Evolutionary conservation across 2,797 vertebrate species (phyloP), one percentile per base, ranked within the genome.

Genomic region (Gadopsis marmoratus): DNA sequence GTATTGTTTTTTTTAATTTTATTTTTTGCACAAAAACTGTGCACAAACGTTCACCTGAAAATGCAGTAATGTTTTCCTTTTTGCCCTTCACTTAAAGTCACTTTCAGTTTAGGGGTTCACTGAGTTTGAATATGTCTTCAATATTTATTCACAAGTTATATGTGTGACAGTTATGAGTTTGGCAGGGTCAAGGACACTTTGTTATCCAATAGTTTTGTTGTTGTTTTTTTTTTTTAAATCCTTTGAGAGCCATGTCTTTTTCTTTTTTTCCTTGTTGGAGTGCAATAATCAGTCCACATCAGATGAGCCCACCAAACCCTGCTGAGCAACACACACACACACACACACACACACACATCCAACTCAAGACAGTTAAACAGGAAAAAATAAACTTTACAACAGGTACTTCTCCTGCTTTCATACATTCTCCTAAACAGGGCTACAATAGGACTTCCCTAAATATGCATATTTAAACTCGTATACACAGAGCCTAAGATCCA

Each of bases 211-310:
- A 79, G 63, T 83, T 87, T 72, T 80, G 47, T 84, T 68, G 66
- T 70, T 83, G 61, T 81, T 89, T 53, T 73, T 67, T 56, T 41
- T 55, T 55, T 71, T 64, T 74, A 31, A 4, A 74, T 77, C 79
- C 73, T 91, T 89, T 72, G 43, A 92, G 93, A 95, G 93, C 93
- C 93, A 95, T 95, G 88, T 84, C 35, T 73, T 80, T 55, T 73
- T 74, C 68, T 56, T 51, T 59, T 16, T 84, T 79, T 82, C 66
- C 79, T 91, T 86, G 91, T 93, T 93, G 92, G 94, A 95, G 95
- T 95, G 95, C 95, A 96, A 95, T 95, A 95, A 94, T 93, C 88
- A 88, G 91, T 95, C 92, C 94, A 95, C 92, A 85, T 95, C 93
- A 91, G 86, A 93, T 83, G 93, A 90, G 81, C 82, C 89, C 88